Percentiles rank a stretch among this genome's conserved stretches.
These are phyloP conservation scores for Amphiprion ocellaris DNA, from an alignment of 2,113 vertebrate species.

Conservation along the genomic window DNA sequence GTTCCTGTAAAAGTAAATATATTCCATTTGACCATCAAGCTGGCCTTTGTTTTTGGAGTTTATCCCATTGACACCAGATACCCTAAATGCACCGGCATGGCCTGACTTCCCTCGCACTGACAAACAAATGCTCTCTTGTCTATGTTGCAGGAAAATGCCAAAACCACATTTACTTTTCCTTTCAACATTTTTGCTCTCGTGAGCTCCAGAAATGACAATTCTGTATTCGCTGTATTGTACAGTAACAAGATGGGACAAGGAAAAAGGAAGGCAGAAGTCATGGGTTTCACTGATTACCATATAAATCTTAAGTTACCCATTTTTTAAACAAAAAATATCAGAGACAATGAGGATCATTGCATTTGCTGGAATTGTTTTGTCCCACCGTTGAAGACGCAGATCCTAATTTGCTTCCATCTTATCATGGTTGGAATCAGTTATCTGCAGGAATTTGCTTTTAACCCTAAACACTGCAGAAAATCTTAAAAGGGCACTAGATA, in stretches of 20 bases:
- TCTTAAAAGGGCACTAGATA: too few relatives aligned
- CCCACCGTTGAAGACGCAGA: background rate
- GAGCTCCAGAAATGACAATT: background rate
- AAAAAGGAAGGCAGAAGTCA: background rate
- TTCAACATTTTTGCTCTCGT: background rate
- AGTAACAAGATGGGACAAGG: background rate
- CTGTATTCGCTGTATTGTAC: background rate
- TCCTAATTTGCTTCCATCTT: background rate
- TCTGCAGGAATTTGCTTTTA: background rate
- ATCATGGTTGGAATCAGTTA: background rate
- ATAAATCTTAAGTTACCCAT: background rate
- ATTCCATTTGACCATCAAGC: background rate
- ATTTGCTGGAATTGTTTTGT: too few relatives aligned
- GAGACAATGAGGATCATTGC: background rate
- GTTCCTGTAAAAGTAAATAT: background rate
- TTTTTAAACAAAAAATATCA: too few relatives aligned
- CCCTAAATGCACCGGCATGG: background rate
- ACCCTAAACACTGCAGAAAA: too few relatives aligned
- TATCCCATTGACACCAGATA: conserved; percentile 35
- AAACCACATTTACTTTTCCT: background rate
- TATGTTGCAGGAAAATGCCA: background rate
- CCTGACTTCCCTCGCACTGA: background rate
- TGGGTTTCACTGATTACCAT: too few relatives aligned
- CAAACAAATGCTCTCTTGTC: conserved; percentile 45
- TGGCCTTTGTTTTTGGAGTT: conserved; percentile 18